Base-by-base conservation (phyloP, 2,888 invertebrate genomes). In the Dicyrtoma fusca region DNA sequence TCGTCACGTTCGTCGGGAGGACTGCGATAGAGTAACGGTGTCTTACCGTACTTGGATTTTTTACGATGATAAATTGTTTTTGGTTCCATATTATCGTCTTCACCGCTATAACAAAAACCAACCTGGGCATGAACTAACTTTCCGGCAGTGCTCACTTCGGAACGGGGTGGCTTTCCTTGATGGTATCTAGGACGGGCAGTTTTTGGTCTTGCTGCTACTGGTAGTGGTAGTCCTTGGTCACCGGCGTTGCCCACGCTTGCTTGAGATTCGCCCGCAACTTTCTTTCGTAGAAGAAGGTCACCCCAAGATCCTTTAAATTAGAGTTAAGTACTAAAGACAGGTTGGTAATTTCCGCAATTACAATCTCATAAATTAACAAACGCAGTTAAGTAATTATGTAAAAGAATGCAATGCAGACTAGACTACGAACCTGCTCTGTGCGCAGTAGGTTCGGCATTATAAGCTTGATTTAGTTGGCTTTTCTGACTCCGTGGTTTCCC, bases 241-340 rank as follows among this genome's bases (percentile, higher is more conserved):
- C 42, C 55, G 1, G 26, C 51, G 42, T 34, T 59, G 19, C 21
- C 19, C 21, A 44, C 34, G n/a, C 34, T 34, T 14, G 42, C 45
- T 14, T 44, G 44, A 13, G 69, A 69, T 4, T 69, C 69, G 14
- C 59, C 17, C 4, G 13, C 14, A 23, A 13, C 8, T 59, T 69
- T 69, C 25, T 69, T 57, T 23, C 53, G 10, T 21, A 69, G 4
- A 1, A 69, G 26, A 8, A 69, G n/a, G 23, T 69, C 69, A 1
- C 69, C 69, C 59, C 59, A 69, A 44, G 69, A 69, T 8, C 69
- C 69, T 69, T 25, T 10, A 34, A 3, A 34, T 34, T 34, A 34
- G 4, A 34, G 34, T 34, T n/a, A n/a, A 34, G 8, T 34, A 34
- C 8, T 34, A 34, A 34, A 5, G 8, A 34, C 34, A 34, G 34